A percentile compares a stretch with the other conserved stretches of the same genome.
These are phyloP conservation scores for Xylocampa areola DNA, from an alignment of 2,888 invertebrate species.

Conservation along the genomic window DNA sequence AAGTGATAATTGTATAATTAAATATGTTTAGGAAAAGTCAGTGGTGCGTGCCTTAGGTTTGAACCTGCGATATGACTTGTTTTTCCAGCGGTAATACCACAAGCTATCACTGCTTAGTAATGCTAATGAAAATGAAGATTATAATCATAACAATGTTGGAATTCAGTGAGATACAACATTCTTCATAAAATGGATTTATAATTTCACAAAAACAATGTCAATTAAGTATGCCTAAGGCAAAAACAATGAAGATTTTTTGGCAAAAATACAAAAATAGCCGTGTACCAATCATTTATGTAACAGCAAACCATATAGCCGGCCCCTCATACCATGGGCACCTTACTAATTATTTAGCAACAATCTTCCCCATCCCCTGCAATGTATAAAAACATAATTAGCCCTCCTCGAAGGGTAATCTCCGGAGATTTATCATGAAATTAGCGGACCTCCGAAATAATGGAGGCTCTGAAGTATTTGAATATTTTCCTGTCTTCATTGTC, in stretches of 20 bases:
- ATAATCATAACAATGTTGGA: too few species aligned
- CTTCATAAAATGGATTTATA: too few species aligned
- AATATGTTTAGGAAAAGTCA: too few species aligned
- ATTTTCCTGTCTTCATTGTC: slow-evolving; percentile 58
- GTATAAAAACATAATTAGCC: slow-evolving; percentile 69
- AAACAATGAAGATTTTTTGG: background rate
- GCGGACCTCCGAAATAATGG: slow-evolving; percentile 62
- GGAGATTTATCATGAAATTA: slow-evolving; percentile 70
- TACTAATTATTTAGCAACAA: slow-evolving; percentile 55
- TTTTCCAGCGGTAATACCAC: too few species aligned
- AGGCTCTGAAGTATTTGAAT: slow-evolving; percentile 54
- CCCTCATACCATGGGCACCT: slow-evolving; percentile 26
- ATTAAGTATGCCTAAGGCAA: too few species aligned
- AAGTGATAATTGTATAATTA: too few species aligned
- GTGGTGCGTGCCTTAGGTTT: too few species aligned
- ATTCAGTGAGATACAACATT: too few species aligned
- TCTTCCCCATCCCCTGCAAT: slow-evolving; percentile 52
- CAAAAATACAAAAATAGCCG: slow-evolving; percentile 1
- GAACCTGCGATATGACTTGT: too few species aligned
- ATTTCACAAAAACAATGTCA: too few species aligned
- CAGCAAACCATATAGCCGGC: slow-evolving; percentile 10
- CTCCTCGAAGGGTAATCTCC: slow-evolving; percentile 67
- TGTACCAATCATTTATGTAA: slow-evolving; percentile 9
- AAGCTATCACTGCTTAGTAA: too few species aligned
- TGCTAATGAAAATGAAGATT: too few species aligned